Evolutionary conservation across 2,888 invertebrate species (phyloP).

Genomic region (Acrobasis consociella): DNA sequence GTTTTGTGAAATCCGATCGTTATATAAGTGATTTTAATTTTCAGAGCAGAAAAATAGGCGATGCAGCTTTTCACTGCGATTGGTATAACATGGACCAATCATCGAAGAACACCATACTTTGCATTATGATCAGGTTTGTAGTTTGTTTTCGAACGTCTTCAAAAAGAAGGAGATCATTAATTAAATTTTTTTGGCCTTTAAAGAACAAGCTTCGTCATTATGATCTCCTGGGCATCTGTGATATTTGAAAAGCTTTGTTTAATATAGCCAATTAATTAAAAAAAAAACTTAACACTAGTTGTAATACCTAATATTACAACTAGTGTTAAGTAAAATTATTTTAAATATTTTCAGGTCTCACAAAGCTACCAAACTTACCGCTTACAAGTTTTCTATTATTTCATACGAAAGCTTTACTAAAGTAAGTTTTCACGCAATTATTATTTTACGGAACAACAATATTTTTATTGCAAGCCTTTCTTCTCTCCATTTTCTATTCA

Average conservation of each 20-base stretch:
- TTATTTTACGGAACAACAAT: too few relatives aligned
- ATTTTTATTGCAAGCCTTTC: too few relatives aligned
- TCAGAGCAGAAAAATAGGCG: constrained; percentile 36
- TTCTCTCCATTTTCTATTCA: too few relatives aligned
- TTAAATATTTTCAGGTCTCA: constrained; percentile 47
- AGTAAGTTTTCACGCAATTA: constrained; percentile 38
- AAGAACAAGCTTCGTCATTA: too few relatives aligned
- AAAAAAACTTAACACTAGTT: too few relatives aligned
- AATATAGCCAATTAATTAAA: too few relatives aligned
- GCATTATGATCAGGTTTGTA: constrained; percentile 52
- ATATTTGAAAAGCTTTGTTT: too few relatives aligned
- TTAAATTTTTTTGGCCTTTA: not conserved
- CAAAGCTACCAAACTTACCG: constrained; percentile 59
- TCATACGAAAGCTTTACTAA: constrained; percentile 65
- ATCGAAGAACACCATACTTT: constrained; percentile 26
- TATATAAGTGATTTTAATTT: constrained; percentile 21
- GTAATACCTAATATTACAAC: too few relatives aligned
- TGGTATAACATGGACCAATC: constrained; percentile 34
- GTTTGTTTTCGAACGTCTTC: too few relatives aligned
- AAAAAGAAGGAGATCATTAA: not conserved
- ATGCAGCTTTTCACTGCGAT: constrained; percentile 32
- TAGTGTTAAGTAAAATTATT: too few relatives aligned
- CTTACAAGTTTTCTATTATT: constrained; percentile 69
- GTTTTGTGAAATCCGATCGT: not conserved
- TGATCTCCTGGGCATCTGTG: too few relatives aligned